These are phyloP conservation scores for Rhineura floridana DNA, from an alignment of 2,113 vertebrate genomes.

Conservation along the genomic window DNA sequence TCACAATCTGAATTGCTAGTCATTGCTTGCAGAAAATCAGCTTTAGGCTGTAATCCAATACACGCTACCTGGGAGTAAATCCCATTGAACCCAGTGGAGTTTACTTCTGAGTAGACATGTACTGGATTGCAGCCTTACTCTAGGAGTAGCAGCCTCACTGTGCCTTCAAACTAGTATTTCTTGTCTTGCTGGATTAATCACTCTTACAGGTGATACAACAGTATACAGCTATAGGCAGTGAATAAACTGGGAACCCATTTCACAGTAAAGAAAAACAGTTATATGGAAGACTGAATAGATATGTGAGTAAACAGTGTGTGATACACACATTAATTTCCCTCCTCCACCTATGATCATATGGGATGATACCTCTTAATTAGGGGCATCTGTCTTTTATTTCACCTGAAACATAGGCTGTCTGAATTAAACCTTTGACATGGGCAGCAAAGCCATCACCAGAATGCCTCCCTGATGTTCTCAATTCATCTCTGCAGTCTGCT, in stretches of 20 bases:
- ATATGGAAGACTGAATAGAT: neutral
- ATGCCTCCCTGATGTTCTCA: conserved; percentile 53
- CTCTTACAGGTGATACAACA: neutral
- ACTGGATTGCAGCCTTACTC: no score
- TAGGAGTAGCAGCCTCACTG: neutral
- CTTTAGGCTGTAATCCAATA: no score
- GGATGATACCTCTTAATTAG: neutral
- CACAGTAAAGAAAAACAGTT: neutral
- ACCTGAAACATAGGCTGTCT: conserved; percentile 47
- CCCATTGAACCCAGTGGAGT: no score
- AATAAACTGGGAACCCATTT: neutral
- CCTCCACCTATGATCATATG: conserved; percentile 33
- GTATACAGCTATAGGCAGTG: neutral
- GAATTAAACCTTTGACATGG: conserved; percentile 45
- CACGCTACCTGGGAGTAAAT: no score
- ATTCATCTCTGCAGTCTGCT: conserved; percentile 52
- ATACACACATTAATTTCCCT: neutral
- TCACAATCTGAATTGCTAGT: neutral
- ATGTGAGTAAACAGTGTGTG: neutral
- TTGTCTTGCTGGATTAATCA: neutral
- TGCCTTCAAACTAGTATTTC: neutral
- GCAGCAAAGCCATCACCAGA: conserved; percentile 51
- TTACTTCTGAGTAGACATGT: no score
- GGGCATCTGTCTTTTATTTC: conserved; percentile 10
- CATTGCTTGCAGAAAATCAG: neutral